Conservation (phyloP, 2,113 vertebrate species). For the Paramormyrops kingsleyae region DNA sequence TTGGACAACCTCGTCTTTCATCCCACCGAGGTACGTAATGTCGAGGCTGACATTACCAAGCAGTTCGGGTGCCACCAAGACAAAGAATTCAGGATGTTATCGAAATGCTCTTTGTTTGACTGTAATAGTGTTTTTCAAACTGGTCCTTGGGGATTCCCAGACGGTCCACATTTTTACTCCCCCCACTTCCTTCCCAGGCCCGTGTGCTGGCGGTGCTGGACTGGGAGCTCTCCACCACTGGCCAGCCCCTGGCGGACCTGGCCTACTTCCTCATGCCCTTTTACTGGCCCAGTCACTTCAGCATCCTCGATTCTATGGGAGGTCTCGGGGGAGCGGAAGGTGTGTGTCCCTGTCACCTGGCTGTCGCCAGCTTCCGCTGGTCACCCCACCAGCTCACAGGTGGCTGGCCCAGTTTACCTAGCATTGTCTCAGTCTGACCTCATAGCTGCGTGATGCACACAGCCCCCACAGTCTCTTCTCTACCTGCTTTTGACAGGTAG, state of each 20-base stretch:
- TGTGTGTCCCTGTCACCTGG: conserved; percentile 15
- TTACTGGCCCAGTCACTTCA: conserved; percentile 61
- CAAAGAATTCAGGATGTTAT: neutral
- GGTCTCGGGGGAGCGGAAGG: conserved; percentile 53
- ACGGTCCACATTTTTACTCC: neutral
- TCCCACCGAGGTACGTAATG: conserved; percentile 64
- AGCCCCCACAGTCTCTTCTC: neutral
- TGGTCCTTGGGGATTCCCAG: neutral
- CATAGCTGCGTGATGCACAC: neutral
- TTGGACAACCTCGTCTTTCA: conserved; percentile 88
- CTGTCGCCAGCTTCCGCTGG: neutral
- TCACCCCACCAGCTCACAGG: neutral
- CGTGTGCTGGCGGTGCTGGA: conserved; percentile 82
- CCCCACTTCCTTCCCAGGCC: conserved; percentile 48
- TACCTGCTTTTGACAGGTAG: conserved; percentile 52
- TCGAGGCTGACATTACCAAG: neutral
- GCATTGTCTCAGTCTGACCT: neutral
- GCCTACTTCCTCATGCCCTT: conserved; percentile 65
- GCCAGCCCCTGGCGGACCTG: conserved; percentile 80
- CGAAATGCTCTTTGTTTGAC: neutral
- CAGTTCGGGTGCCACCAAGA: neutral
- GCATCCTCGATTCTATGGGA: conserved; percentile 38
- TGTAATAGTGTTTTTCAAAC: neutral
- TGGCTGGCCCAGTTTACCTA: neutral
- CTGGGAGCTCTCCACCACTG: conserved; percentile 89